Conservation (phyloP, 2,797 vertebrate species). For the Spea hammondii region DNA sequence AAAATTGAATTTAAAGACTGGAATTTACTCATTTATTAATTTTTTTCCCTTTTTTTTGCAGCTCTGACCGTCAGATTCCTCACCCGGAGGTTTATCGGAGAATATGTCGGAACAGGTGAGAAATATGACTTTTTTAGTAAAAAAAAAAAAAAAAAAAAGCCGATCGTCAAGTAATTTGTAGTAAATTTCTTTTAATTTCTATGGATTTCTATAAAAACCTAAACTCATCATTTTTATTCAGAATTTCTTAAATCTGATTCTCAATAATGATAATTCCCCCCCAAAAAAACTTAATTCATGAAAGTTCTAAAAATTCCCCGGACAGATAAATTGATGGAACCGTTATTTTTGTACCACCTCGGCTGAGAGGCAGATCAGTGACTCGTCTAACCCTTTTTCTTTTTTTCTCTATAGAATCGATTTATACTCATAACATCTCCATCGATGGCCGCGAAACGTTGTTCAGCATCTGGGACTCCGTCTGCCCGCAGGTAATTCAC, state of each 20-base stretch:
- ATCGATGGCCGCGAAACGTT: slow-evolving; percentile 75
- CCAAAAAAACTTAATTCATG: too few relatives aligned
- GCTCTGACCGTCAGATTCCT: slow-evolving; percentile 84
- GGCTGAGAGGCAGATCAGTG: background rate
- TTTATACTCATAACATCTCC: slow-evolving; percentile 77
- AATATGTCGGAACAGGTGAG: slow-evolving; percentile 83
- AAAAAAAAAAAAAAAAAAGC: too few relatives aligned
- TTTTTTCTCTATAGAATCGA: slow-evolving; percentile 69
- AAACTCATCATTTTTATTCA: too few relatives aligned
- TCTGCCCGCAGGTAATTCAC: slow-evolving; percentile 72
- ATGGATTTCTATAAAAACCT: too few relatives aligned
- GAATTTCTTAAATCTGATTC: too few relatives aligned
- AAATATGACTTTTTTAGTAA: too few relatives aligned
- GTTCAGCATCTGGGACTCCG: slow-evolving; percentile 83
- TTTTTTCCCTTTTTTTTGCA: slow-evolving; percentile 56
- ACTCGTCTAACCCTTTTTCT: background rate
- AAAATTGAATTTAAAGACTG: background rate
- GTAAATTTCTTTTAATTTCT: too few relatives aligned
- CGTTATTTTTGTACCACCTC: background rate
- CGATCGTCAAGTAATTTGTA: too few relatives aligned
- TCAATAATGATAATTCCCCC: too few relatives aligned
- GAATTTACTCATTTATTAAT: too few relatives aligned
- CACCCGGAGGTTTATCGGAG: slow-evolving; percentile 86
- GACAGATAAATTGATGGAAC: background rate
- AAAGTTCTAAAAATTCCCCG: too few relatives aligned